Evolutionary conservation across 2,113 vertebrate species (phyloP).

Genomic region (Neogobius melanostomus): DNA sequence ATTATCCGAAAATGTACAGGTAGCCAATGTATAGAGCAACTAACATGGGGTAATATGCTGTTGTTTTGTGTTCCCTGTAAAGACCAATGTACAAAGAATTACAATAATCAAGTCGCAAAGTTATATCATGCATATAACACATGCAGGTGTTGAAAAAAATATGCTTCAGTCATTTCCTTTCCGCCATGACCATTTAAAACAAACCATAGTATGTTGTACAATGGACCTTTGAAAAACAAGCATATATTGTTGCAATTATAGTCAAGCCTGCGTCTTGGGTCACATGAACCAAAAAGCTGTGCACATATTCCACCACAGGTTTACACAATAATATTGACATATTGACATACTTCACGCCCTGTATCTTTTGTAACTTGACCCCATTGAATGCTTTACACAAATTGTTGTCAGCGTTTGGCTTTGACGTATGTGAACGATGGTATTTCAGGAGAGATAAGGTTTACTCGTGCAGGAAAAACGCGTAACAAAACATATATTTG

Average conservation of each 20-base stretch:
- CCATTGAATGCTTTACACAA: background rate
- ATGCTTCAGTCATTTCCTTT: too few relatives aligned
- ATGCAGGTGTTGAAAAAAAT: too few relatives aligned
- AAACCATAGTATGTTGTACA: background rate
- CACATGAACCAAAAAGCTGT: background rate
- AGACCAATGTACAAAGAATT: too few relatives aligned
- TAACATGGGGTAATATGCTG: too few relatives aligned
- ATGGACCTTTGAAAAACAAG: background rate
- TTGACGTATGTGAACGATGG: background rate
- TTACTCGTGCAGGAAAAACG: background rate
- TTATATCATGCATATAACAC: too few relatives aligned
- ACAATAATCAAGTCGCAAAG: too few relatives aligned
- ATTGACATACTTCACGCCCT: background rate
- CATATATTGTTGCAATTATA: background rate
- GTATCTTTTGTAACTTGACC: background rate
- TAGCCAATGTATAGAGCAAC: too few relatives aligned
- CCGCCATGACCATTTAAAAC: background rate
- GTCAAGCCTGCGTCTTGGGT: background rate
- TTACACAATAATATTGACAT: background rate
- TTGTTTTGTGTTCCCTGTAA: too few relatives aligned
- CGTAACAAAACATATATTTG: conserved; percentile 2
- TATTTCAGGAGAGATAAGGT: background rate
- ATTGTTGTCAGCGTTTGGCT: background rate
- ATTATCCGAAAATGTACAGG: too few relatives aligned
- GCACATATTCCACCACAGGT: background rate